These are phyloP conservation scores for roundworm (Caenorhabditis elegans) DNA, from an alignment of 1,140 invertebrate genomes.

Conservation along the genomic window DNA sequence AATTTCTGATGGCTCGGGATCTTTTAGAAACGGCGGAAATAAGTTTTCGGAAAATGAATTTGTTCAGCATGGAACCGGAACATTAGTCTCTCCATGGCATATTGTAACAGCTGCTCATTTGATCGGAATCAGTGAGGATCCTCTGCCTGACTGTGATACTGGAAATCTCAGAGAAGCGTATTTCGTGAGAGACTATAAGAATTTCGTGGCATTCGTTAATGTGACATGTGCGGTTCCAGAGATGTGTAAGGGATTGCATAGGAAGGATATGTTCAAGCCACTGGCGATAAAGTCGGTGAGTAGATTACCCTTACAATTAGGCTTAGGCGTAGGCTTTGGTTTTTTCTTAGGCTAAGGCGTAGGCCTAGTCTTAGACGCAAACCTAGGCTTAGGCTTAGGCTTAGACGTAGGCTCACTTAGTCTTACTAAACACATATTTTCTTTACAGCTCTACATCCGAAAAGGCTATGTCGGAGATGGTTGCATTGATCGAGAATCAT, in stretches of 20 bases:
- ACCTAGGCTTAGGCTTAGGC: no score
- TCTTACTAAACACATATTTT: no score
- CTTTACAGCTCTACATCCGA: neutral
- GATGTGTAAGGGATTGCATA: neutral
- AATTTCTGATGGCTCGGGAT: no score
- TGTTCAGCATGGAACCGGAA: neutral
- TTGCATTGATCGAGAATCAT: neutral
- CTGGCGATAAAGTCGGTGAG: neutral
- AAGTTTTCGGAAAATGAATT: neutral
- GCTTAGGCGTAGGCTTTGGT: no score
- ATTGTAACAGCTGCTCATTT: slow-evolving; percentile 9
- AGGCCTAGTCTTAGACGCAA: no score
- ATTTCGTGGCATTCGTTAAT: slow-evolving; percentile 1
- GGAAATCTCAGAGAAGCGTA: neutral
- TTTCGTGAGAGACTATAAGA: slow-evolving; percentile 1
- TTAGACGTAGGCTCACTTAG: no score
- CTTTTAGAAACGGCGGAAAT: neutral
- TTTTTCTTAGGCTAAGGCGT: no score
- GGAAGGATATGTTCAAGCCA: neutral
- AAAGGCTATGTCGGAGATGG: neutral
- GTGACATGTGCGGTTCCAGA: neutral
- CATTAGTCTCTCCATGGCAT: neutral
- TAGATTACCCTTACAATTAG: no score
- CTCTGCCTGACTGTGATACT: neutral
- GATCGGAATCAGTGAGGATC: neutral